Evolutionary conservation across 2,113 vertebrate genomes (phyloP).

Genomic region (Oostethus manadensis): DNA sequence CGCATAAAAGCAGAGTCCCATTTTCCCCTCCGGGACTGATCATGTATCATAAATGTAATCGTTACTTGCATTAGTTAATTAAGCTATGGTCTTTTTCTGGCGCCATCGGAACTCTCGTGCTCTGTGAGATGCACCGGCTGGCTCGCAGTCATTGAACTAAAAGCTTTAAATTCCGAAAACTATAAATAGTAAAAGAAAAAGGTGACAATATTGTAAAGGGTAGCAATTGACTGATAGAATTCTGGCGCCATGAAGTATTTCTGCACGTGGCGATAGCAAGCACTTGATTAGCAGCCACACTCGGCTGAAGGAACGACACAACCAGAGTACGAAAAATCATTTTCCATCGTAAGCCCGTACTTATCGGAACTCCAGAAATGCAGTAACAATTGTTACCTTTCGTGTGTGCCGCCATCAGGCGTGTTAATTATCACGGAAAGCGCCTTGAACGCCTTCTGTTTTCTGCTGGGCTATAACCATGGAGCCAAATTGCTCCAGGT

Average conservation of each 20-base stretch:
- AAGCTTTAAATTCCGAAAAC: background rate
- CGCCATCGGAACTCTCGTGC: background rate
- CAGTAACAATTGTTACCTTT: too few relatives aligned
- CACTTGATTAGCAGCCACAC: too few relatives aligned
- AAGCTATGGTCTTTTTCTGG: background rate
- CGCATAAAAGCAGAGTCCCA: background rate
- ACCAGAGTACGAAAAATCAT: too few relatives aligned
- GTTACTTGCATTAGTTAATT: slow-evolving; percentile 5
- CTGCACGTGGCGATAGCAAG: too few relatives aligned
- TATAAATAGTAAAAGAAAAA: background rate
- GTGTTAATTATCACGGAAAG: too few relatives aligned
- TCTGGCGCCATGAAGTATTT: background rate
- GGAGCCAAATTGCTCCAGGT: too few relatives aligned
- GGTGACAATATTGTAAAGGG: background rate
- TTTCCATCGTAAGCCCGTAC: too few relatives aligned
- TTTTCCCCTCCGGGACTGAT: slow-evolving; percentile 1
- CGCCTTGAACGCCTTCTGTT: too few relatives aligned
- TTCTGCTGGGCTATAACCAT: too few relatives aligned
- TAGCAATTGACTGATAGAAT: background rate
- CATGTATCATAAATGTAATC: background rate
- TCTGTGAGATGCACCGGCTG: background rate
- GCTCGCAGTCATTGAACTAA: background rate
- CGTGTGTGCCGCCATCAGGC: too few relatives aligned
- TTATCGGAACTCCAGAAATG: too few relatives aligned
- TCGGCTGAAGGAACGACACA: too few relatives aligned